Conservation (phyloP, 2,888 invertebrate species). For the Anticlea derivata region DNA sequence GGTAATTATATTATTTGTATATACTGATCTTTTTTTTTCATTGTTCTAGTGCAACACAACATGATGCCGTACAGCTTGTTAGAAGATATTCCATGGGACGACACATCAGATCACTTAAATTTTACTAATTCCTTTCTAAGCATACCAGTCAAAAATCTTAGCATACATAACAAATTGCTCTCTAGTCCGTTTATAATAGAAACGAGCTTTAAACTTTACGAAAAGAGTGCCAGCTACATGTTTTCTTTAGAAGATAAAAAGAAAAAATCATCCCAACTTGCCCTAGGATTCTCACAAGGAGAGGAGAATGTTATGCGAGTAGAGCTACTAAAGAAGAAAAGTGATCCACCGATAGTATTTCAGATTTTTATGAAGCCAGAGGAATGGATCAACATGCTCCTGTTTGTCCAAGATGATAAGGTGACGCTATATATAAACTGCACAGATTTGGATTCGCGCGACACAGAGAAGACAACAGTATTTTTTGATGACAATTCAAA, state of each 20-base stretch:
- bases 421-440: constrained; percentile 42
- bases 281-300: constrained; percentile 44
- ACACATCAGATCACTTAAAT: constrained; percentile 6
- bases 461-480: constrained; percentile 9
- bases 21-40: no score
- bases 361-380: not conserved
- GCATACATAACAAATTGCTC: constrained; percentile 34
- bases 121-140: constrained; percentile 20
- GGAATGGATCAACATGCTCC: constrained; percentile 41
- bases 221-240: constrained; percentile 43
- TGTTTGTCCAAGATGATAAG: constrained; percentile 37
- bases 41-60: no score
- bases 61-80: constrained; percentile 35
- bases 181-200: constrained; percentile 53
- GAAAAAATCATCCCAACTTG: constrained; percentile 35
- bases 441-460: not conserved
- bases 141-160: constrained; percentile 32
- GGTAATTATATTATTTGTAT: no score
- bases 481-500: constrained; percentile 18
- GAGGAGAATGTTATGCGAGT: constrained; percentile 8
- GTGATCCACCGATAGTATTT: constrained; percentile 8
- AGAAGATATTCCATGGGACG: not conserved
- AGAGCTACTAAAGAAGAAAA: not conserved
- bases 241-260: constrained; percentile 53
- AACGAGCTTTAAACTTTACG: constrained; percentile 48